Evolutionary conservation across 1,140 invertebrate genomes (phyloP).

Genomic region (Aphaenogaster ashmeadi): DNA sequence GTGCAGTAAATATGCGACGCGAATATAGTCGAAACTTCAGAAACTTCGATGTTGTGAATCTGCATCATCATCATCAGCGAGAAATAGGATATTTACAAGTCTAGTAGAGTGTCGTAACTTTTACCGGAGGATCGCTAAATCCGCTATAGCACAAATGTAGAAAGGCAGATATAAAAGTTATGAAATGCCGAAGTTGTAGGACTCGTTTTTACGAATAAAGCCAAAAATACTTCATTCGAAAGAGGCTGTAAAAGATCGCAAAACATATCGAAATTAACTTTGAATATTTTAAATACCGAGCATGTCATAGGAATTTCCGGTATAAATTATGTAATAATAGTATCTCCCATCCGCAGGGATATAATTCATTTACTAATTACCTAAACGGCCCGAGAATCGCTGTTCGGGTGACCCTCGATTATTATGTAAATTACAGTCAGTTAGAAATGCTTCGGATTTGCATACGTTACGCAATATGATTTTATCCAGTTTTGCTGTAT

Average conservation of each 20-base stretch:
- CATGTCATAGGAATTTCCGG: not conserved
- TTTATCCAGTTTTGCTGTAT: constrained; percentile 13
- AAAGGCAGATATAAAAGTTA: constrained; percentile 34
- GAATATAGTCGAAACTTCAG: not conserved
- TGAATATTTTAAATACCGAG: not conserved
- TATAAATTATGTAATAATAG: constrained; percentile 18
- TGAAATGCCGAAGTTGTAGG: constrained; percentile 4
- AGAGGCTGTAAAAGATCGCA: not conserved
- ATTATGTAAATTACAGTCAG: constrained; percentile 38
- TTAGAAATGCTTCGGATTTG: constrained; percentile 17
- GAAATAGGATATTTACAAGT: constrained; percentile 50
- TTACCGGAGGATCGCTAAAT: not conserved
- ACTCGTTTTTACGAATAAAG: constrained; percentile 9
- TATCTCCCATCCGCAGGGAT: not conserved
- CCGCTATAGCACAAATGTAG: not conserved
- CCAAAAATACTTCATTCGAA: not conserved
- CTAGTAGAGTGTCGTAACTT: constrained; percentile 15
- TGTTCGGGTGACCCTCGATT: not conserved
- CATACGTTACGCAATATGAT: constrained; percentile 55
- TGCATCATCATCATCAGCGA: not conserved
- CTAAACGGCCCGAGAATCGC: not conserved
- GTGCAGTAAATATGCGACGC: not conserved
- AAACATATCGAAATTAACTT: not conserved
- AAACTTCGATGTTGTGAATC: not conserved
- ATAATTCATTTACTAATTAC: constrained; percentile 30